Conservation (phyloP, 2,797 vertebrate genomes). For the Schizopygopsis malacanthus region DNA sequence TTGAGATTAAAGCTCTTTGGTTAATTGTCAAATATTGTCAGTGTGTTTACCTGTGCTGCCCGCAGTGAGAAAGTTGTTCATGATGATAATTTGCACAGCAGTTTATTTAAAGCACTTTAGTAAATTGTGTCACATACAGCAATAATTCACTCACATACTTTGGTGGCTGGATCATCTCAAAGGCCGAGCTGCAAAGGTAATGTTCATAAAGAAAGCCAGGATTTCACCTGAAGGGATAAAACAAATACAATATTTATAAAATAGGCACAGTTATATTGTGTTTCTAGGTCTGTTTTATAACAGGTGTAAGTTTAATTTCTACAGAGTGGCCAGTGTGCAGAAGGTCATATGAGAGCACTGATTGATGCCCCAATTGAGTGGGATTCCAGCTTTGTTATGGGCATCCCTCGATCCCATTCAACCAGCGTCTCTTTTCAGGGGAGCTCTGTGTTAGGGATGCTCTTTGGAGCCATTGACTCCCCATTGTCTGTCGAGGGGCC, state of each 20-base stretch:
- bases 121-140: background rate
- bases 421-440: conserved; percentile 67
- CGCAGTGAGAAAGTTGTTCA: background rate
- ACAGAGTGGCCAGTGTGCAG: conserved; percentile 7
- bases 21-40: too few species aligned
- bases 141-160: background rate
- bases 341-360: conserved; percentile 34
- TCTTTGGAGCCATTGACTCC: conserved; percentile 69
- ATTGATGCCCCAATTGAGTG: conserved; percentile 56
- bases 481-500: conserved; percentile 72
- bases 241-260: background rate
- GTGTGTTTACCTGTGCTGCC: background rate
- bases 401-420: conserved; percentile 68
- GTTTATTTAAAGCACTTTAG: background rate
- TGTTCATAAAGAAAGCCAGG: background rate
- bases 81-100: background rate
- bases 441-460: conserved; percentile 66
- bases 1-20: too few species aligned
- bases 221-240: background rate
- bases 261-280: background rate
- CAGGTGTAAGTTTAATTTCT: conserved; percentile 10
- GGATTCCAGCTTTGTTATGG: conserved; percentile 72
- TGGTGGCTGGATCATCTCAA: background rate
- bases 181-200: background rate
- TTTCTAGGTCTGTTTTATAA: conserved; percentile 28